These are phyloP conservation scores for Argyrosomus japonicus DNA, from an alignment of 2,113 vertebrate species.

Conservation along the genomic window DNA sequence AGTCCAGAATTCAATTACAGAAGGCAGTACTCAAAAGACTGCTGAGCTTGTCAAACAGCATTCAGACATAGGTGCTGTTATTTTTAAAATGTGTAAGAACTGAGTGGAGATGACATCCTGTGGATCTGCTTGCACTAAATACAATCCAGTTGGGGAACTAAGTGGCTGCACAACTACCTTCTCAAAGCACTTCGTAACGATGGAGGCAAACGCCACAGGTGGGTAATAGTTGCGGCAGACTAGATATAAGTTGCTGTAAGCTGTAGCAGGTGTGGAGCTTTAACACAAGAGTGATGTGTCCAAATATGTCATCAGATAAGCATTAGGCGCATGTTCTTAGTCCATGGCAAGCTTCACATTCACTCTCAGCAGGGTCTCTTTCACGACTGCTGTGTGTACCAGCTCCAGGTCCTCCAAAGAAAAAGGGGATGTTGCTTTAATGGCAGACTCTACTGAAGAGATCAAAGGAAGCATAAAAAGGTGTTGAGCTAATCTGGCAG, in stretches of 20 bases:
- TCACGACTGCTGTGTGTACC: background rate
- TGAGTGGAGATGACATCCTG: background rate
- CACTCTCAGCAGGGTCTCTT: background rate
- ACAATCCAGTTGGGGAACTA: background rate
- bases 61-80: conserved; percentile 6
- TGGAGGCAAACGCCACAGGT: background rate
- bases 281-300: background rate
- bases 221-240: background rate
- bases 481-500: conserved; percentile 26
- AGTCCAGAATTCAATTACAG: conserved; percentile 24
- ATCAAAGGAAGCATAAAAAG: conserved; percentile 33
- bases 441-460: background rate
- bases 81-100: background rate
- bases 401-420: conserved; percentile 21
- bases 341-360: background rate
- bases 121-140: background rate
- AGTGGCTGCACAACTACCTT: background rate
- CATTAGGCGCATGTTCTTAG: background rate
- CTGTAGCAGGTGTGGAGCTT: background rate
- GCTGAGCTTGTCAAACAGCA: conserved; percentile 20
- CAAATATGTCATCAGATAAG: background rate
- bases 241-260: too few species aligned
- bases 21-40: background rate
- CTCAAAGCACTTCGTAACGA: background rate
- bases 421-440: conserved; percentile 2